Base-by-base conservation (phyloP, 2,888 invertebrate species). In the Xestoiulus laeticollis region DNA sequence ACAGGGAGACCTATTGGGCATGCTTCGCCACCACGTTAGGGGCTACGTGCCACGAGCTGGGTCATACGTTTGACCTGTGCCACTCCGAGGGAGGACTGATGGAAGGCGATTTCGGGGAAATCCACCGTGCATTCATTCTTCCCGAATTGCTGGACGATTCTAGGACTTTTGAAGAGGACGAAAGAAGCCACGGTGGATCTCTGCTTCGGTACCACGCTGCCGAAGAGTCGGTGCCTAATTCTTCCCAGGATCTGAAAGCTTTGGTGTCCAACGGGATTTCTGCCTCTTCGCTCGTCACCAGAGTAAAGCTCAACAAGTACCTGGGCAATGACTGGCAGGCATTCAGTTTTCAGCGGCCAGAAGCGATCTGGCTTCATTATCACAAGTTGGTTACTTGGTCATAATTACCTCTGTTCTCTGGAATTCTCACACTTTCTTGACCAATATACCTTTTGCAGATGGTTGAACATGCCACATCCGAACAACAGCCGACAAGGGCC, bases 61-160 rank as follows among this genome's bases (percentile, higher is more conserved):
- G 97, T 22, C 99, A 99, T 91, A 96, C 96, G 0, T 97, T 99
- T 92, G 97, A 98, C 92, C 94, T 99, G 88, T 98, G 97, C 0
- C 98, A 99, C 91, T 96, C 97, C 0, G 94, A 95, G 90, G 94
- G 95, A 90, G 98, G 98, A 26, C 96, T 99, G 88, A 99, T 99
- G 99, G 97, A 96, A 82, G 94, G 96, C 91, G 97, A 96, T 82
- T 97, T 97, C 91, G 96, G 97, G 91, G 95, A 96, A 90, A 94
- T 97, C 87, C 95, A 96, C 91, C 94, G 95, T 88, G 95, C 96
- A 53, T 96, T 97, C 68, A 59, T 86, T 14, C 32, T 86, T 14
- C 85, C 85, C 0, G 85, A 38, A n/a, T 22, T 85, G 16, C 14
- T 85, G 32, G 16, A 26, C 0, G 33, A 83, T 8, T 38, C 83